Evolutionary conservation across 2,797 vertebrate genomes (phyloP), one percentile per base, ranked within the genome.

Genomic region (Hephaestus fuliginosus): DNA sequence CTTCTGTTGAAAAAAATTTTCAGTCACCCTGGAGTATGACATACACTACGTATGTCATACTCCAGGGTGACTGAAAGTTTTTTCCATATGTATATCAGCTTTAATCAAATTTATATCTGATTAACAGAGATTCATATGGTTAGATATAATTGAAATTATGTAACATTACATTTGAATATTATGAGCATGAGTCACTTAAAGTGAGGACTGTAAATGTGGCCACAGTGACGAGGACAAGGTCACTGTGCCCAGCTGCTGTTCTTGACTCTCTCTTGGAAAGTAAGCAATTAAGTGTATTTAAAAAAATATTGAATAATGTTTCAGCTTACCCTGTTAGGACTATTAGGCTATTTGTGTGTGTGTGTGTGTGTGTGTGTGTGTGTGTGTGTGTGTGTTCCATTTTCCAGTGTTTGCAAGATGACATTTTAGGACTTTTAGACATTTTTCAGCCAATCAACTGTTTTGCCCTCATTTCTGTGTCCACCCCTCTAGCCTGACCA

Each of bases 401-500:
- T 49, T 57, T 62, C 18, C n/a, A 20, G 7, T 30, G 1, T 74
- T 48, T 8, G 4, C 51, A 56, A 55, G 25, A 46, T 69, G 41
- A 43, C 5, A 9, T 70, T 46, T 61, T 6, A 62, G 8, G 22
- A 41, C 17, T 56, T 53, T 28, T 17, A 13, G 69, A n/a, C 22
- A 30, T 70, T 51, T 53, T 52, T 66, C 30, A 39, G 74, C 56
- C 76, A 80, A 48, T 88, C 62, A 78, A 71, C 30, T 76, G n/a
- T 89, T 87, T 83, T 71, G 22, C 63, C 43, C 56, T 74, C 43
- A 70, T 88, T 69, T 81, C 63, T 88, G 12, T 82, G 36, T 80
- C 79, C 63, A 41, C 55, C 58, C 53, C 60, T 89, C 72, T 58
- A 94, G 91, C 90, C 70, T 91, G 92, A 93, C 86, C 87, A 90